Conservation (phyloP, 2,888 invertebrate genomes). For the Pedicia rivosa region DNA sequence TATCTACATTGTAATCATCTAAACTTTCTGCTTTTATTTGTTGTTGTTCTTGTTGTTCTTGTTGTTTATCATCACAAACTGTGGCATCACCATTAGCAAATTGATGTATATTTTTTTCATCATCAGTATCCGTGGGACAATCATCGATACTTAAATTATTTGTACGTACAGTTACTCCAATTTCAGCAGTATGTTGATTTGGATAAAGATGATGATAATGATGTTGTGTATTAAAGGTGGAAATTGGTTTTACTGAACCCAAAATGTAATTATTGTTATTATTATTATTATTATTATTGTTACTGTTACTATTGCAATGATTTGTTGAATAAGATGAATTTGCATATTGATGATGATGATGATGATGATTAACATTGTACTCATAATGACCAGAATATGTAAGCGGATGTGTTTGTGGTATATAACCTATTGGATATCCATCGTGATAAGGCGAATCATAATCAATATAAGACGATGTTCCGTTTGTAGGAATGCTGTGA, state of each 20-base stretch:
- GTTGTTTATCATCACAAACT: too few relatives aligned
- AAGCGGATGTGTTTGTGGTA: slow-evolving; percentile 14
- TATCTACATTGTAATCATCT: background rate
- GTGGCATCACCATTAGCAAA: too few relatives aligned
- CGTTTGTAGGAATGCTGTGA: slow-evolving; percentile 10
- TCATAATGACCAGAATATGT: slow-evolving; percentile 9
- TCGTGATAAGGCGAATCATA: slow-evolving; percentile 13
- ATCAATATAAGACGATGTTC: slow-evolving; percentile 10
- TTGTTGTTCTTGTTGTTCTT: background rate
- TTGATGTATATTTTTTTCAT: background rate
- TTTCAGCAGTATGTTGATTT: background rate
- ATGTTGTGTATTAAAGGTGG: too few relatives aligned
- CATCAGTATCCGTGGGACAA: background rate
- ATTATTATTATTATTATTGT: too few relatives aligned
- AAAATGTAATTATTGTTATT: too few relatives aligned
- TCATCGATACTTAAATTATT: background rate
- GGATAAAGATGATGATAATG: background rate
- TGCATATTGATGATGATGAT: slow-evolving; percentile 13
- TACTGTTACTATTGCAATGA: slow-evolving; percentile 11
- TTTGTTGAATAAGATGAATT: slow-evolving; percentile 11
- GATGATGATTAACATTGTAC: slow-evolving; percentile 8
- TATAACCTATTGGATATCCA: slow-evolving; percentile 17
- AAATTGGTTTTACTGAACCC: too few relatives aligned
- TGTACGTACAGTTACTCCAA: background rate
- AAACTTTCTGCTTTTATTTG: background rate